Percentiles rank a stretch among this genome's conserved stretches.
These are phyloP conservation scores for Drosophila lutescens DNA, from an alignment of 2,888 invertebrate species.

Conservation along the genomic window DNA sequence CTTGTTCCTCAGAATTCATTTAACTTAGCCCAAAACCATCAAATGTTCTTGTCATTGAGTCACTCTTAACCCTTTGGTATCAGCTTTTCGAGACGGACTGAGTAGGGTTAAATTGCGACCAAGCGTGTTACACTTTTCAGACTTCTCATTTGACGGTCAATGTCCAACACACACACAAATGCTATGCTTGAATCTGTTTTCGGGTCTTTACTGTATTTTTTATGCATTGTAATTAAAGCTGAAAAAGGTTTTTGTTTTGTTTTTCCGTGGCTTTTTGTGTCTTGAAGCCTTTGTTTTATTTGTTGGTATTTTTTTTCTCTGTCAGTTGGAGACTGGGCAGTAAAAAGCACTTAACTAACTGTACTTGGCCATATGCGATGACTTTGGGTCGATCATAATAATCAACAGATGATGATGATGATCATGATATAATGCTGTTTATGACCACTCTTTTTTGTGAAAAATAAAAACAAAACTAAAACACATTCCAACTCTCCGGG, in stretches of 20 bases:
- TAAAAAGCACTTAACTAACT: slow-evolving; percentile 49
- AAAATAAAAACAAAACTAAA: background rate
- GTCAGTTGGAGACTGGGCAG: slow-evolving; percentile 43
- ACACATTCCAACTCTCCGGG: background rate
- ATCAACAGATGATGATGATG: background rate
- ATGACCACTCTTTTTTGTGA: slow-evolving; percentile 2
- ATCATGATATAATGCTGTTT: slow-evolving; percentile 36
- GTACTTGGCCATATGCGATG: slow-evolving; percentile 33
- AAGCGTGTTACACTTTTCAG: slow-evolving; percentile 44
- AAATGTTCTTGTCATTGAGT: slow-evolving; percentile 11
- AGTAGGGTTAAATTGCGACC: slow-evolving; percentile 33
- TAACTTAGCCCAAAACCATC: slow-evolving; percentile 4
- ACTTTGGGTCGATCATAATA: slow-evolving; percentile 24
- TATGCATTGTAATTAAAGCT: slow-evolving; percentile 67
- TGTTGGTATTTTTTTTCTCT: background rate
- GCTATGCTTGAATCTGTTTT: slow-evolving; percentile 27
- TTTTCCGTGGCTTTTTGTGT: slow-evolving; percentile 18
- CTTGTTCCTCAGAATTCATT: background rate
- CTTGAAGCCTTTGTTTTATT: slow-evolving; percentile 10
- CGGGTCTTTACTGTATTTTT: slow-evolving; percentile 37
- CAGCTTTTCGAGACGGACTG: background rate
- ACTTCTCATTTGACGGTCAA: slow-evolving; percentile 44
- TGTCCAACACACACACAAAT: slow-evolving; percentile 28
- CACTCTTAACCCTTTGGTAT: slow-evolving; percentile 12
- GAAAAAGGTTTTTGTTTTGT: slow-evolving; percentile 59